phyloP scores from a whole-genome alignment of 2,888 invertebrate species.

The Drosophila paracracens region DNA sequence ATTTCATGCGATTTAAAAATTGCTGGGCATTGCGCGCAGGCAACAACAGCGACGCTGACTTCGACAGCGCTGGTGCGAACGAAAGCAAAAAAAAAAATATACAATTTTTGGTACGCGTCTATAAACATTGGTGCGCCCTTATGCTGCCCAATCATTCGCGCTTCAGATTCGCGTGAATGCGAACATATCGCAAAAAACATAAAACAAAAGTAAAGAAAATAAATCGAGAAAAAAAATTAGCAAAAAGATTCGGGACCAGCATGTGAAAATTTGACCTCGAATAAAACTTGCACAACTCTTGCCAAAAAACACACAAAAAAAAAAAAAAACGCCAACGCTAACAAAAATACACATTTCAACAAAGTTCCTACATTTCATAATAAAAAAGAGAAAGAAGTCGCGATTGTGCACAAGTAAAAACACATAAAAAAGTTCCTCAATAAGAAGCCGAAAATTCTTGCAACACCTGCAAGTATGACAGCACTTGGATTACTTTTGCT shows the following conservation, averaged over 20 bases:
- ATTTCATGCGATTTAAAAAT: slow-evolving; percentile 70
- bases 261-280: slow-evolving; percentile 43
- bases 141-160: slow-evolving; percentile 71
- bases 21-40: slow-evolving; percentile 71
- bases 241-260: slow-evolving; percentile 21
- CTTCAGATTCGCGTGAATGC: slow-evolving; percentile 47
- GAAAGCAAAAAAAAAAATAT: slow-evolving; percentile 9
- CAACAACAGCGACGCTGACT: slow-evolving; percentile 56
- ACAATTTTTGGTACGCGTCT: slow-evolving; percentile 39
- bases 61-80: slow-evolving; percentile 58
- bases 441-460: slow-evolving; percentile 34
- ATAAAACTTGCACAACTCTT: slow-evolving; percentile 62
- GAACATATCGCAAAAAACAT: slow-evolving; percentile 37
- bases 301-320: slow-evolving; percentile 54
- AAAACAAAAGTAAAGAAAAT: not conserved
- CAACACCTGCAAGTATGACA: slow-evolving; percentile 56
- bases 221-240: not conserved
- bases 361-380: slow-evolving; percentile 28
- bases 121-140: slow-evolving; percentile 74
- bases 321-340: slow-evolving; percentile 15
- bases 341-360: slow-evolving; percentile 9
- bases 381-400: slow-evolving; percentile 3
- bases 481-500: slow-evolving; percentile 80
- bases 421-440: slow-evolving; percentile 49
- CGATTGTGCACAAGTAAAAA: slow-evolving; percentile 7